Conservation (phyloP, 92 coral and sea anemone species). For the Hydrozoanthus gracilis region DNA sequence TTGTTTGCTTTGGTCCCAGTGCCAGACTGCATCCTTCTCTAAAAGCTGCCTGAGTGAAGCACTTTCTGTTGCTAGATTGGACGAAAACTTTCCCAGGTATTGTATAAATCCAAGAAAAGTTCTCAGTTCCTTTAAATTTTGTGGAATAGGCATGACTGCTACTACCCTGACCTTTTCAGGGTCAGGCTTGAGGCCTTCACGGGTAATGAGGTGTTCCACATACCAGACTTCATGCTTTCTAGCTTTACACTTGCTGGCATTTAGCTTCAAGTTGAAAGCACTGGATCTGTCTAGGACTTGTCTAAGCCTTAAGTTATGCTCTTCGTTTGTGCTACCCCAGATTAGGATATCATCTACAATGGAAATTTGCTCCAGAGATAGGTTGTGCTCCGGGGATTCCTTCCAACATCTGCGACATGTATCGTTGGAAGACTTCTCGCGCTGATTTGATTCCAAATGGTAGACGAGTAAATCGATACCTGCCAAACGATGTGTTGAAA, state of each 20-base stretch:
- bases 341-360: slow-evolving; percentile 33
- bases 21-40: slow-evolving; percentile 19
- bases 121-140: not conserved
- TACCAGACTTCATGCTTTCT: slow-evolving; percentile 9
- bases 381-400: not conserved
- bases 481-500: not conserved
- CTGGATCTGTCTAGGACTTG: not conserved
- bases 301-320: slow-evolving; percentile 9
- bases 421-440: slow-evolving; percentile 21
- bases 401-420: slow-evolving; percentile 6
- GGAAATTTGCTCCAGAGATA: not conserved
- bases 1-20: slow-evolving; percentile 13
- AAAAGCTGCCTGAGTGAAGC: slow-evolving; percentile 18
- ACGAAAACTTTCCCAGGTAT: slow-evolving; percentile 30
- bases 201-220: slow-evolving; percentile 1
- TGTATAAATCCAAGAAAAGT: slow-evolving; percentile 39
- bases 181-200: slow-evolving; percentile 14
- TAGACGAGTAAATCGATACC: not conserved
- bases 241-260: not conserved
- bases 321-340: slow-evolving; percentile 20
- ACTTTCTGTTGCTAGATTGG: slow-evolving; percentile 14
- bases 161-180: slow-evolving; percentile 31
- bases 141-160: slow-evolving; percentile 15
- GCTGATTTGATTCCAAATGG: slow-evolving; percentile 54
- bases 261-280: not conserved